Percentiles rank a stretch among this genome's conserved stretches.
phyloP scores from a whole-genome alignment of 2,797 vertebrate genomes.

The Sitta carolinensis region DNA sequence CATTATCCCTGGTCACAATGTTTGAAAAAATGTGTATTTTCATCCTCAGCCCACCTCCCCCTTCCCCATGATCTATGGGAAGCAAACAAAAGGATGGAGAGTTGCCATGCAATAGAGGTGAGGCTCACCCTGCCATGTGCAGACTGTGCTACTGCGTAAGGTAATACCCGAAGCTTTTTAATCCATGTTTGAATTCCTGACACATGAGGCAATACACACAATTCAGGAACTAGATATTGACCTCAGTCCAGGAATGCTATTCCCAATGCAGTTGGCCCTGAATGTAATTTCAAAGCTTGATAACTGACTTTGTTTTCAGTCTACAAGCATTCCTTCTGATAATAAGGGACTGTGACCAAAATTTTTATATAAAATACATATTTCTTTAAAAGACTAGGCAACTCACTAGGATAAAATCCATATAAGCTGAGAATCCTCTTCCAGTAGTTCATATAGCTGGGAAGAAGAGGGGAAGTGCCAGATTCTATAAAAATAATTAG shows the following conservation, averaged over 20 bases:
- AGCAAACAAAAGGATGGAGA: not conserved
- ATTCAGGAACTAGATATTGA: not conserved
- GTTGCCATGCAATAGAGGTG: accelerated
- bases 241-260: not conserved
- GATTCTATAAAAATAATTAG: slow-evolving; percentile 15
- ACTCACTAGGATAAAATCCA: not conserved
- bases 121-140: accelerated
- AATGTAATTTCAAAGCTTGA: not conserved
- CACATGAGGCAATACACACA: not conserved
- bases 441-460: not conserved
- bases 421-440: not conserved
- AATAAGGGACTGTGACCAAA: not conserved
- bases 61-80: not conserved
- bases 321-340: not conserved
- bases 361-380: not conserved
- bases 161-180: not conserved
- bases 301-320: slow-evolving; percentile 10
- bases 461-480: not conserved
- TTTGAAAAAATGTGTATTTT: not conserved
- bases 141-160: not conserved
- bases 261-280: not conserved
- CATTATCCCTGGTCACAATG: not conserved
- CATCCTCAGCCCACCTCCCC: not conserved
- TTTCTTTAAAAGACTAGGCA: not conserved
- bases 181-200: not conserved